A percentile compares a stretch with the other conserved stretches of the same genome.
Evolutionary conservation across 1,140 invertebrate genomes (phyloP).

Genomic region (silkworm (Bombyx mori)): DNA sequence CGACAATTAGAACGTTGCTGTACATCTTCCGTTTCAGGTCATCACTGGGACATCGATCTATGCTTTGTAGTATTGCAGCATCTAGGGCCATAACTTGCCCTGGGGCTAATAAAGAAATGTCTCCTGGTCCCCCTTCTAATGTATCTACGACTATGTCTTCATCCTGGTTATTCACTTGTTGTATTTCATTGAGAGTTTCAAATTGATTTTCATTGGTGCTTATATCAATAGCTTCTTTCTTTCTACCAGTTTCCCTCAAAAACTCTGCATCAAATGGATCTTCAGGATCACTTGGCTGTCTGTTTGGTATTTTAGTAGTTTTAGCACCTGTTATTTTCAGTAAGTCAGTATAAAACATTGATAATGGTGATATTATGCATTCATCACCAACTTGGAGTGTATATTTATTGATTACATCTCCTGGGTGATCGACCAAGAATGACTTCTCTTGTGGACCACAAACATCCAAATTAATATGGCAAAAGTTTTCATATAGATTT

Average conservation of each 20-base stretch:
- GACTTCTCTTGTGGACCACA: constrained; percentile 87
- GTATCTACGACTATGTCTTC: constrained; percentile 87
- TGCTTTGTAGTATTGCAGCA: constrained; percentile 91
- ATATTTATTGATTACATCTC: constrained; percentile 80
- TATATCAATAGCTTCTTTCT: constrained; percentile 59
- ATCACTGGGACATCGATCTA: constrained; percentile 89
- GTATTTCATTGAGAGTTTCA: constrained; percentile 64
- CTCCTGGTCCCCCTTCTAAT: constrained; percentile 74
- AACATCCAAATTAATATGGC: constrained; percentile 91
- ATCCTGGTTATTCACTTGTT: constrained; percentile 70
- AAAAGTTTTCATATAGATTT: constrained; percentile 91
- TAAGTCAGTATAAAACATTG: constrained; percentile 91
- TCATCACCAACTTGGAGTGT: constrained; percentile 92
- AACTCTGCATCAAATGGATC: constrained; percentile 96
- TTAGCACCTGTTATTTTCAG: constrained; percentile 87
- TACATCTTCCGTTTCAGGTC: constrained; percentile 96
- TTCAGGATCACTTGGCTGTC: constrained; percentile 86
- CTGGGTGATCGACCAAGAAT: constrained; percentile 83
- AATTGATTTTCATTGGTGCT: constrained; percentile 75
- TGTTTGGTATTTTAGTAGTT: constrained; percentile 79
- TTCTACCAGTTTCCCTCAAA: constrained; percentile 87
- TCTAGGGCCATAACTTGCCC: constrained; percentile 90
- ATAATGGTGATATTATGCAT: constrained; percentile 90
- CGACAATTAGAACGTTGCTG: constrained; percentile 91
- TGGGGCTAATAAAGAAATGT: constrained; percentile 77